A percentile compares a stretch with the other conserved stretches of the same genome.
Conservation (phyloP, 2,113 vertebrate genomes). For the Platysternon megacephalum region DNA sequence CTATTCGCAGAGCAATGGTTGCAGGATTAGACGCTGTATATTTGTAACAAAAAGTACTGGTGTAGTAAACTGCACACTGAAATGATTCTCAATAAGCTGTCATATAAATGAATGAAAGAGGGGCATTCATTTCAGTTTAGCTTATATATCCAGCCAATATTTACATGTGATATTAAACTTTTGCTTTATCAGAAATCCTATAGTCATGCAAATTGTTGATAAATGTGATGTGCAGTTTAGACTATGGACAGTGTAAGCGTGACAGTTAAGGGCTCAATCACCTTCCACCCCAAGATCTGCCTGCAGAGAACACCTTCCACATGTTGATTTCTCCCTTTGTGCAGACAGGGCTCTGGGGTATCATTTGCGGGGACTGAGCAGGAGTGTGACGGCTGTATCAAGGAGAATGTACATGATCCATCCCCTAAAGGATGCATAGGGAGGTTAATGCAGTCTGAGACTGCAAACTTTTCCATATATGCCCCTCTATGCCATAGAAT, state of each 20-base stretch:
- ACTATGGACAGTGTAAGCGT: background rate
- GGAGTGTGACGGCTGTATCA: background rate
- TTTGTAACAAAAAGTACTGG: background rate
- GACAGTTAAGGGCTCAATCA: background rate
- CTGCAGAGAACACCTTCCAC: background rate
- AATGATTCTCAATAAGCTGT: background rate
- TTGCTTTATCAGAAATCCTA: background rate
- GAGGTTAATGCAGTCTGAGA: background rate
- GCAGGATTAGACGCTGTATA: background rate
- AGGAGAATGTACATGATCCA: background rate
- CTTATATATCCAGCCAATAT: background rate
- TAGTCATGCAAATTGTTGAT: background rate
- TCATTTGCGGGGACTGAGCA: background rate
- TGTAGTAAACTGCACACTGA: background rate
- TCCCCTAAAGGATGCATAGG: background rate
- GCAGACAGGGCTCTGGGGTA: background rate
- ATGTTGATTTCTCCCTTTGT: background rate
- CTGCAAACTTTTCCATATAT: background rate
- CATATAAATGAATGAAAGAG: background rate
- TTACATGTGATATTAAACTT: background rate
- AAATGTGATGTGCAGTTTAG: background rate
- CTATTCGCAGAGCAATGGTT: background rate
- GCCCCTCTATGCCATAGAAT: background rate
- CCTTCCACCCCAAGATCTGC: background rate
- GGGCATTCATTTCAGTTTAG: background rate